Evolutionary conservation across 2,113 vertebrate genomes (phyloP).

Genomic region (Cyrtonyx montezumae): DNA sequence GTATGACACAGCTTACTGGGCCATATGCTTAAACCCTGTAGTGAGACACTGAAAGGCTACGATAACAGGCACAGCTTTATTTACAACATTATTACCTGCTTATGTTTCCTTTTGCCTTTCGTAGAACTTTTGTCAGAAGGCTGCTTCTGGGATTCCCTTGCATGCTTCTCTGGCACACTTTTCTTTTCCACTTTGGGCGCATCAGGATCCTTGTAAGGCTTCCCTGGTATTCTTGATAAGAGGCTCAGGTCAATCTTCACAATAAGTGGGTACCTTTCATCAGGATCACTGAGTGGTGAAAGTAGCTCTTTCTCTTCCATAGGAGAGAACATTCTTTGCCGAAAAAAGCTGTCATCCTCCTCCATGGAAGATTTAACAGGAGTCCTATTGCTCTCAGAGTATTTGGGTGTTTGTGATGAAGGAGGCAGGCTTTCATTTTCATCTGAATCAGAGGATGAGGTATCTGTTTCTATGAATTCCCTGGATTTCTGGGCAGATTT

Average conservation of each 20-base stretch:
- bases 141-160: slow-evolving; percentile 88
- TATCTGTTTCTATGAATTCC: slow-evolving; percentile 95
- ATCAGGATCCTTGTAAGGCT: slow-evolving; percentile 88
- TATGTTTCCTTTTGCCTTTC: slow-evolving; percentile 96
- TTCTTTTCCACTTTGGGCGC: slow-evolving; percentile 90
- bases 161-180: slow-evolving; percentile 83
- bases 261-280: slow-evolving; percentile 91
- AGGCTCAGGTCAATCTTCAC: slow-evolving; percentile 98
- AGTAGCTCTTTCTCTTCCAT: slow-evolving; percentile 96
- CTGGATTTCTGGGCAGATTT: slow-evolving; percentile 93
- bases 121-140: slow-evolving; percentile 85
- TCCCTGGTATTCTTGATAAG: slow-evolving; percentile 91
- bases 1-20: fast-evolving
- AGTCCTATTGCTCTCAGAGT: slow-evolving; percentile 93
- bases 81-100: slow-evolving; percentile 74
- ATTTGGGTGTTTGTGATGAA: slow-evolving; percentile 96
- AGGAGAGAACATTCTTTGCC: slow-evolving; percentile 91
- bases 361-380: slow-evolving; percentile 86
- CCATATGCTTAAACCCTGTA: neutral
- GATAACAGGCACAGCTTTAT: neutral
- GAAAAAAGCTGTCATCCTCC: slow-evolving; percentile 86
- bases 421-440: slow-evolving; percentile 96
- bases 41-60: neutral
- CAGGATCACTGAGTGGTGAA: slow-evolving; percentile 94
- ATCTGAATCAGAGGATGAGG: slow-evolving; percentile 95